phyloP scores from a whole-genome alignment of 1,140 invertebrate genomes.

The Doryteuthis pealeii region DNA sequence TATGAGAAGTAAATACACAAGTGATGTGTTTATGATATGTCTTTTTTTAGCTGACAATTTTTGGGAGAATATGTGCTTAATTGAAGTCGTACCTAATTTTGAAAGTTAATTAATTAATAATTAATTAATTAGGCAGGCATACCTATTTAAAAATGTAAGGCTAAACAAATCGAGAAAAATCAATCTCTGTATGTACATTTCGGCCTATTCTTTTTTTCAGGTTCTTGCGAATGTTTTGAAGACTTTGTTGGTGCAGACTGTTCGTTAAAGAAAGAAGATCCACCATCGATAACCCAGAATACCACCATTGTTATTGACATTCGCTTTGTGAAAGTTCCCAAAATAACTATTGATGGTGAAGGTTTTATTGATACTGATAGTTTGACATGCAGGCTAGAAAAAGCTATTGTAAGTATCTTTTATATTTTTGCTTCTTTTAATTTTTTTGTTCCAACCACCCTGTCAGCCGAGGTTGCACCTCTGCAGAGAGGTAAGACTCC shows the following conservation, averaged over 20 bases:
- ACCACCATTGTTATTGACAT: neutral
- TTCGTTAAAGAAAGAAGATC: constrained; percentile 21
- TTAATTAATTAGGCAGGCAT: no score
- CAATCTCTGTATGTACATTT: no score
- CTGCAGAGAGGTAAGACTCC: no score
- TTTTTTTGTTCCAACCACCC: neutral
- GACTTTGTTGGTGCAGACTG: constrained; percentile 37
- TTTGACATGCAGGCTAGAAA: neutral
- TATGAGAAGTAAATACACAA: no score
- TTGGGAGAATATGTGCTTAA: no score
- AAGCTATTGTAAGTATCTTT: neutral
- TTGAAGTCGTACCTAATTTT: no score
- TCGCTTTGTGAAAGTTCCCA: neutral
- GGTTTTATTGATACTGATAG: neutral
- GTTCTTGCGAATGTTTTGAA: constrained; percentile 29
- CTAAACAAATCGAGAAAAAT: no score
- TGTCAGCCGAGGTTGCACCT: no score
- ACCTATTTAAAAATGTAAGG: no score
- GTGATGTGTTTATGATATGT: no score
- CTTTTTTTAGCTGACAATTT: no score
- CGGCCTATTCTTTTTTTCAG: constrained; percentile 27
- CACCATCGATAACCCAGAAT: constrained; percentile 21
- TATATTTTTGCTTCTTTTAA: neutral
- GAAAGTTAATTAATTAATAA: no score
- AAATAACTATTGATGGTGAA: neutral